A percentile compares a stretch with the other conserved stretches of the same genome.
Conservation (phyloP, 2,113 vertebrate genomes). For the Tiliqua scincoides region DNA sequence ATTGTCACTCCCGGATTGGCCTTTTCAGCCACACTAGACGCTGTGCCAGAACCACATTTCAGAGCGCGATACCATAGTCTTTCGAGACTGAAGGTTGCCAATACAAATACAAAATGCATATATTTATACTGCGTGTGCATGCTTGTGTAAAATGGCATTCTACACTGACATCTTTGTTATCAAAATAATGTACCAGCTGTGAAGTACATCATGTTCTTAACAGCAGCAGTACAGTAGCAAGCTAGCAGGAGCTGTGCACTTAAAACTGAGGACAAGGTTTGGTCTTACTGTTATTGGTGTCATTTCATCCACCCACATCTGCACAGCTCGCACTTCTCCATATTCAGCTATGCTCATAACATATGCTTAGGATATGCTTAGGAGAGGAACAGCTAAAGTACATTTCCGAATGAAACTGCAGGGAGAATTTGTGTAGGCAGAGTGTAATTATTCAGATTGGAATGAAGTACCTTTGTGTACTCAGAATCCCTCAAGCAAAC, state of each 20-base stretch:
- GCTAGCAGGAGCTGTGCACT: constrained; percentile 3
- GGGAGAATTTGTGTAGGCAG: constrained; percentile 47
- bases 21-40: too few species aligned
- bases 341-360: constrained; percentile 34
- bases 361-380: neutral
- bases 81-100: too few species aligned
- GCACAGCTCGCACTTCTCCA: constrained; percentile 33
- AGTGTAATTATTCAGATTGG: constrained; percentile 48
- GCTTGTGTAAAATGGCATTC: neutral
- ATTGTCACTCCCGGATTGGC: too few species aligned
- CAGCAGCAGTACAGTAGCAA: neutral
- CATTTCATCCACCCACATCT: constrained; percentile 53
- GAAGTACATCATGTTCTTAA: neutral
- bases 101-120: too few species aligned
- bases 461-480: neutral
- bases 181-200: rapidly evolving
- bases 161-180: neutral
- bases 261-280: neutral
- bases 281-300: neutral
- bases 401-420: constrained; percentile 22
- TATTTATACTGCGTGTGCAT: neutral
- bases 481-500: constrained; percentile 32
- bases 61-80: too few species aligned
- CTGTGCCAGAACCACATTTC: too few species aligned
- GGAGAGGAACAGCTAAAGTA: constrained; percentile 37